These are phyloP conservation scores for Chlorocebus sabaeus DNA, from an alignment of 2,113 vertebrate genomes.

Conservation along the genomic window DNA sequence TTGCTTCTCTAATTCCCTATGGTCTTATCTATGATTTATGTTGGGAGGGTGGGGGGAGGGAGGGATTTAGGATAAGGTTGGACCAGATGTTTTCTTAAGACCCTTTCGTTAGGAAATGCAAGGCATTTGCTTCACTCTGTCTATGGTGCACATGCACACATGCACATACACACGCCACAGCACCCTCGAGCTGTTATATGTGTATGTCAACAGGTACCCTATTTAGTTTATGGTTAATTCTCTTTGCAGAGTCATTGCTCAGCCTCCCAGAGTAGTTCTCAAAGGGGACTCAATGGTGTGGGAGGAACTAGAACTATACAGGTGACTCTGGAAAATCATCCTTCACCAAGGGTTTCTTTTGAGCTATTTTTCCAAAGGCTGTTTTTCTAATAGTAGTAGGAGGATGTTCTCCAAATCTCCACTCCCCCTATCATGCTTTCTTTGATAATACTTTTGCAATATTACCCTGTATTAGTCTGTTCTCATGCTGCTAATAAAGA, in stretches of 20 bases:
- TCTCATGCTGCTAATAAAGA: too few relatives aligned
- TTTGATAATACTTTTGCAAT: neutral
- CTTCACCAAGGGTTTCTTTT: neutral
- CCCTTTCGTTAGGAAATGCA: neutral
- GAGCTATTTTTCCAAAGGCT: neutral
- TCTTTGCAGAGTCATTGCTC: neutral
- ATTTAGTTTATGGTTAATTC: neutral
- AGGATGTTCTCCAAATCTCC: neutral
- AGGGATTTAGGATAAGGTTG: neutral
- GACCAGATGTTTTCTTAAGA: neutral
- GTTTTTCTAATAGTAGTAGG: neutral
- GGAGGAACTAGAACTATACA: neutral
- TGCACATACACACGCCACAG: accelerated
- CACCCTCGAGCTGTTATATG: neutral
- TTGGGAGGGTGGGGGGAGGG: accelerated
- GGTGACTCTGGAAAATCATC: neutral
- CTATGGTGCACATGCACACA: accelerated
- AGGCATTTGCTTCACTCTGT: neutral
- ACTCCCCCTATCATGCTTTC: neutral
- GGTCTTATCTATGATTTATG: neutral
- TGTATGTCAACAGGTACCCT: neutral
- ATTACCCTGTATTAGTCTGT: too few relatives aligned
- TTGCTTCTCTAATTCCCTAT: neutral
- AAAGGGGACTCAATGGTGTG: neutral
- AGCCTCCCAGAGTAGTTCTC: neutral